phyloP scores from a whole-genome alignment of 2,797 vertebrate genomes.

The Luscinia megarhynchos region DNA sequence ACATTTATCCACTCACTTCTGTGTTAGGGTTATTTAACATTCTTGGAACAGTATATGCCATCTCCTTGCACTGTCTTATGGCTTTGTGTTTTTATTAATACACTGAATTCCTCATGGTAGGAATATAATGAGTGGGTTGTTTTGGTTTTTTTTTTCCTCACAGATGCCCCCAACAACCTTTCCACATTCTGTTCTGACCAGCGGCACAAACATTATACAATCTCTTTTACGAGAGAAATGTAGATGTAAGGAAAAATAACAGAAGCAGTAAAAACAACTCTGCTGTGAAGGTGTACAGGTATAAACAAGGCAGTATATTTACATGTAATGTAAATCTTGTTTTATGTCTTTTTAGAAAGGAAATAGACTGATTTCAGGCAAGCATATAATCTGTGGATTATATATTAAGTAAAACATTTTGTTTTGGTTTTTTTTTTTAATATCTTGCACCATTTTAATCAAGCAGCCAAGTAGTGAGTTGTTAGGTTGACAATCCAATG shows the following conservation, averaged over 20 bases:
- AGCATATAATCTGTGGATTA: neutral
- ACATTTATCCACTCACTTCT: neutral
- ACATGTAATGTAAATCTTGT: neutral
- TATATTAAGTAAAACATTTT: neutral
- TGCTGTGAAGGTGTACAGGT: neutral
- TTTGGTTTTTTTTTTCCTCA: neutral
- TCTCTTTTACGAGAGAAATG: neutral
- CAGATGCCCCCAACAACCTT: neutral
- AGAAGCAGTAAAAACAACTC: neutral
- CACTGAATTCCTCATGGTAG: neutral
- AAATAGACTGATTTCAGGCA: neutral
- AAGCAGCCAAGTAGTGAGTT: neutral
- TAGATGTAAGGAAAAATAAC: neutral
- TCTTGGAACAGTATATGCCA: neutral
- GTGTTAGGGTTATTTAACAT: neutral
- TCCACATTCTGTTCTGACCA: neutral
- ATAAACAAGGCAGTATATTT: neutral
- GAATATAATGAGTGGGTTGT: neutral
- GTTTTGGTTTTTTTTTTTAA: fast-evolving
- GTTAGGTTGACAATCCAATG: neutral
- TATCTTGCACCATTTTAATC: neutral
- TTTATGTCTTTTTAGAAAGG: neutral
- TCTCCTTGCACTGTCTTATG: neutral
- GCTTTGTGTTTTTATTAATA: neutral
- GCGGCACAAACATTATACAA: neutral